Base-by-base conservation (phyloP, 2,888 invertebrate species). In the Micoletzkya japonica region DNA sequence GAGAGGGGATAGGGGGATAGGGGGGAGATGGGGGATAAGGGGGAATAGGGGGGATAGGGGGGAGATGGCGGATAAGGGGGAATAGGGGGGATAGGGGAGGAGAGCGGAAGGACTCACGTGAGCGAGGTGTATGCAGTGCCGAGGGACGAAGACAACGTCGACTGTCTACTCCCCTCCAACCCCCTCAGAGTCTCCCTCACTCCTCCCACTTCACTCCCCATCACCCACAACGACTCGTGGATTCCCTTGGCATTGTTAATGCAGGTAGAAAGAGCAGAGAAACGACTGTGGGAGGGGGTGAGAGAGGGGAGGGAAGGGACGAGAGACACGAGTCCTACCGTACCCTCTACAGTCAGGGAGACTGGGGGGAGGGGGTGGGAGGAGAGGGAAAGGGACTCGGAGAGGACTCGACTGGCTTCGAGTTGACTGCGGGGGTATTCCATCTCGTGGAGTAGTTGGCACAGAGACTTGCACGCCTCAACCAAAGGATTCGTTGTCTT, bases 341-440 rank as follows among this genome's bases (percentile, higher is more conserved):
- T 66, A 17, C 70, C 74, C 32, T 77, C 77, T 14, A 73, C 74
- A 28, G 75, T 75, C 2, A 73, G 61, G 2, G 67, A 63, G 28
- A 74, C 71, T 0, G 71, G 10, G 0, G 77, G 69, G 3, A 77
- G 68, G 0, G 76, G 73, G 4, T 73, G 71, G n/a, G 7, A 7
- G 10, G n/a, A 26, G 0, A 76, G 52, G 59, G 94, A 90, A 0
- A 94, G 83, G 37, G 86, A 91, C 88, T 96, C 96, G 10, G 96
- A 88, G 67, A 92, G 90, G 1, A 95, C 94, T 84, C 95, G 94
- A 85, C 93, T 93, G 3, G 91, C 90, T 77, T 93, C 91, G 10
- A 97, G 88, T 86, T 94, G 93, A 70, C 93, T 91, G 86, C 96
- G 95, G 24, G 94, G 92, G 30, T 93, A 89, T 87, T 97, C 97